phyloP scores from a whole-genome alignment of 2,113 vertebrate species.

The Oreocharis arfaki region DNA sequence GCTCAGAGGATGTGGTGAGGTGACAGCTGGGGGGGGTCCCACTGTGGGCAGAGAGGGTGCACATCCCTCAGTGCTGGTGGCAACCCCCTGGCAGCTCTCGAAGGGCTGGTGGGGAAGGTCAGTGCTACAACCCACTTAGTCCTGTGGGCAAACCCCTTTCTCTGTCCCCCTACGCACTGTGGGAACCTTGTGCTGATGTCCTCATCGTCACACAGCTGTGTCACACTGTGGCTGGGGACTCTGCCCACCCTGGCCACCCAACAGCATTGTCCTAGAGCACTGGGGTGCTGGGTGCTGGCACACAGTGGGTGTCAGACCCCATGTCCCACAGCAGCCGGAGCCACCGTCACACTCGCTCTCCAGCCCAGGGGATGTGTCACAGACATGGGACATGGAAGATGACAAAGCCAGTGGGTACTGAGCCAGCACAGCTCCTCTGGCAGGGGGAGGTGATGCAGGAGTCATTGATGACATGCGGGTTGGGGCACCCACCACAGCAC shows the following conservation, averaged over 20 bases:
- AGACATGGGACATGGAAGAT: rapidly evolving
- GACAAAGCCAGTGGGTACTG: neutral
- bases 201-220: neutral
- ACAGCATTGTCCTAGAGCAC: neutral
- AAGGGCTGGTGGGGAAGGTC: neutral
- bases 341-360: rapidly evolving
- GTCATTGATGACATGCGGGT: rapidly evolving
- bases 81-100: neutral
- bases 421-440: neutral
- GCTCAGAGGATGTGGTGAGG: rapidly evolving
- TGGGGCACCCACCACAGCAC: neutral
- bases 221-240: no score
- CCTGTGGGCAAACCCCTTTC: neutral
- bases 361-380: rapidly evolving
- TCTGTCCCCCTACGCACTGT: rapidly evolving
- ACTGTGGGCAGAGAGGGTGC: rapidly evolving
- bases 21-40: rapidly evolving
- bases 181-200: neutral
- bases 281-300: neutral
- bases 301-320: neutral
- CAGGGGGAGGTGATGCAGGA: neutral
- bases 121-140: neutral
- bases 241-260: neutral
- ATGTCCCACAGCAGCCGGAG: neutral
- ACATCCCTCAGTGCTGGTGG: rapidly evolving